These are phyloP conservation scores for Xestoiulus laeticollis DNA, from an alignment of 2,888 invertebrate species.

Conservation along the genomic window DNA sequence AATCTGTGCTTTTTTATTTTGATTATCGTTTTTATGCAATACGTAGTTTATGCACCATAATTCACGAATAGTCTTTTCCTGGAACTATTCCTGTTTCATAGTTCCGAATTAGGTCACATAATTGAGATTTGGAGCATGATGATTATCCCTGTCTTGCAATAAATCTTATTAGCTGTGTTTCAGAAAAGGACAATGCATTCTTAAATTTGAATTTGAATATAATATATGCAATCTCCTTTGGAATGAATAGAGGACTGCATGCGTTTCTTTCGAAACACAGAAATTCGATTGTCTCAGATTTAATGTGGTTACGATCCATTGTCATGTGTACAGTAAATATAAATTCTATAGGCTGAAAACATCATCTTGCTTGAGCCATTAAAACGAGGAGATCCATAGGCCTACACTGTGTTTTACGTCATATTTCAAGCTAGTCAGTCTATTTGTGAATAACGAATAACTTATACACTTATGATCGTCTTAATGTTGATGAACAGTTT, in stretches of 20 bases:
- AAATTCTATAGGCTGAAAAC: too few species aligned
- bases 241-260: neutral
- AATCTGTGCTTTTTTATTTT: neutral
- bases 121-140: neutral
- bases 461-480: too few species aligned
- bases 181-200: neutral
- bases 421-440: too few species aligned
- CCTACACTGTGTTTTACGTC: too few species aligned
- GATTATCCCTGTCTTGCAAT: slow-evolving; percentile 13
- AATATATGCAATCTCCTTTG: neutral
- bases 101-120: neutral
- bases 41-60: neutral
- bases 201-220: slow-evolving; percentile 14
- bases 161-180: neutral
- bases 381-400: too few species aligned
- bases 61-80: neutral
- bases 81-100: neutral
- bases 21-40: neutral
- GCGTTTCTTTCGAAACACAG: neutral
- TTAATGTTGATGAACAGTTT: too few species aligned
- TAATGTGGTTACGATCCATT: neutral
- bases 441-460: neutral
- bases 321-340: neutral
- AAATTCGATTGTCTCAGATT: slow-evolving; percentile 2
- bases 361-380: too few species aligned